Base-by-base conservation (phyloP, 2,888 invertebrate genomes). In the Odontomyia ornata region DNA sequence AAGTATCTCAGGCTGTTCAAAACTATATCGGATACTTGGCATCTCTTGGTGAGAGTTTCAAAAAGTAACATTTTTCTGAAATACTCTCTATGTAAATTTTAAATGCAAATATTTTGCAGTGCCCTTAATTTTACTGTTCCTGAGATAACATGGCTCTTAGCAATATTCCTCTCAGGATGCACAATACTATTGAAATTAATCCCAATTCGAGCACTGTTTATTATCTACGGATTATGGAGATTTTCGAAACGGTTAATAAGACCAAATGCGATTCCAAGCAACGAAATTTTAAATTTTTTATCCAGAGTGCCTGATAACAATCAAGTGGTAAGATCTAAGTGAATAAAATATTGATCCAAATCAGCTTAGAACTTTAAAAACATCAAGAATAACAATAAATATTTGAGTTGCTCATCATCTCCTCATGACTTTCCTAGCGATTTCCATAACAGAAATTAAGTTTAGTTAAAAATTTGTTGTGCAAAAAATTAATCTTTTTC, bases 81-180 rank as follows among this genome's bases (percentile, higher is more conserved):
- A 18, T 67, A 30, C 4, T 67, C 21, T 47, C n/a, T n/a, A 47
- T 62, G 11, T 69, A 13, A 43, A 47, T 46, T 46, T n/a, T n/a
- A n/a, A 1, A 57, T 3, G 23, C 3, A 47, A 21, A 13, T 56
- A 13, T 7, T n/a, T 71, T 91, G 79, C 89, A 97, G 97, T 88
- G 92, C 97, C 78, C 96, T 97, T 88, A 97, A 98, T 87, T 99
- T 98, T 89, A 96, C 97, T 79, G 95, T 98, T 85, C 97, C 98
- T 79, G 98, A 97, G 89, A 88, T 99, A 81, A 97, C 98, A 83
- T 95, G 94, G 89, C 89, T 99, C 86, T 96, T 97, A 21, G 93
- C 98, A 81, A 87, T 93, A 56, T 89, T 95, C 82, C 88, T 97
- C 73, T 85, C 92, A 77, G 88, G 91, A 69, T 95, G 91, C 13